Percentiles rank a stretch among this genome's conserved stretches.
Conservation (phyloP, 1,140 invertebrate species). For the Heliconius melpomene region DNA sequence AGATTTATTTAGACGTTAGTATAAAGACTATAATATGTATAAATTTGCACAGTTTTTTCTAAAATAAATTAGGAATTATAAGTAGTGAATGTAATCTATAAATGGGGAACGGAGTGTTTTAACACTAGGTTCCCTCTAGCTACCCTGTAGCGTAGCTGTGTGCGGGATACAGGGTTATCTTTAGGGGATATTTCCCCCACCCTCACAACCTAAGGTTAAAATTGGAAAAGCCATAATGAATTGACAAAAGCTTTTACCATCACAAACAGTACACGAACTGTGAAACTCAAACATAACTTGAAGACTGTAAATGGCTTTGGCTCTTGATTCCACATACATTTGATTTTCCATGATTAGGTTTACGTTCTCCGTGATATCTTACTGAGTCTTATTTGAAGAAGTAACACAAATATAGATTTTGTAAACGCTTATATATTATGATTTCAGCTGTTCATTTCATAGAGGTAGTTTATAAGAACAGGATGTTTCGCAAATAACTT, state of each 20-base stretch:
- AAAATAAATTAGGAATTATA: no score
- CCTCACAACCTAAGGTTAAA: neutral
- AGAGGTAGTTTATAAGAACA: neutral
- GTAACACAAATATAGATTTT: constrained; percentile 20
- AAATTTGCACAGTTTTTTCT: no score
- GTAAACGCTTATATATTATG: constrained; percentile 17
- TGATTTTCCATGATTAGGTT: constrained; percentile 61
- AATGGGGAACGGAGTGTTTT: no score
- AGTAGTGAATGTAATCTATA: no score
- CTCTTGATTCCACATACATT: constrained; percentile 41
- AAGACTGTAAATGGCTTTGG: constrained; percentile 29
- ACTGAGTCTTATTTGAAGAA: constrained; percentile 21
- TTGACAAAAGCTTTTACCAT: constrained; percentile 29
- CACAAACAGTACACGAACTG: constrained; percentile 34
- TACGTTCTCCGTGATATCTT: constrained; percentile 40
- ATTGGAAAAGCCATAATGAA: constrained; percentile 18
- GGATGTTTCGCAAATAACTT: neutral
- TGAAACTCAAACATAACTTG: constrained; percentile 41
- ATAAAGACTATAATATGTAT: no score
- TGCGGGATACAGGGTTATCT: no score
- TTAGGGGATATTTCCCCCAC: neutral
- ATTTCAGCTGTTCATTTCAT: neutral
- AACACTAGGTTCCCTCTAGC: no score
- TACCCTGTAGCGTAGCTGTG: no score
- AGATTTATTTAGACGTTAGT: no score